Base-by-base conservation (phyloP, 2,888 invertebrate genomes). In the Chirona hameri region DNA sequence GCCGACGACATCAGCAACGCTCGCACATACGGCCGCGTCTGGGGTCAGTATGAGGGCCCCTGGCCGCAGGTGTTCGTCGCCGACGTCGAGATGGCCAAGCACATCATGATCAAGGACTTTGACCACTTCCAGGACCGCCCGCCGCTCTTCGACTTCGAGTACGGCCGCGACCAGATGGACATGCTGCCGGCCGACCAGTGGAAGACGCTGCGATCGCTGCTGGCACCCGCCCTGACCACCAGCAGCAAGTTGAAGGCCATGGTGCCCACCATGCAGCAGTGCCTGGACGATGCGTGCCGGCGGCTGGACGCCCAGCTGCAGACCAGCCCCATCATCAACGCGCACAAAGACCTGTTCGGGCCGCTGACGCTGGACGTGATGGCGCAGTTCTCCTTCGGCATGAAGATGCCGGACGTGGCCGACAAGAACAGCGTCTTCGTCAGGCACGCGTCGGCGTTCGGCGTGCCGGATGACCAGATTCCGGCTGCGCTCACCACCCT, bases 361-460 rank as follows among this genome's bases (percentile, higher is more conserved):
- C 31, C 72, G 31, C 31, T 72, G 18, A 21, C n/a, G 39, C 31
- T 72, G 5, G 72, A 72, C 39, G 39, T 39, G 3, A 72, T 39
- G 29, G 69, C 72, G 0, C 72, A 72, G 72, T 72, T 72, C 39
- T 69, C 69, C 10, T 69, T 69, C 69, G 29, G 69, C 69, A 69
- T 69, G 69, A 69, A 69, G 29, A 31, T 39, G 24, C 21, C 72
- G 21, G 39, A 39, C 39, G n/a, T 72, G 29, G 72, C 29, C 72
- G 39, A 72, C 39, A 24, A 29, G 18, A 39, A 39, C 18, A 39
- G 39, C 39, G 12, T 10, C 14, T 72, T 72, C 72, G 72, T 72
- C 15, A 72, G 39, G 72, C 52, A 52, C 52, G 52, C 52, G 24
- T 60, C 60, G 24, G 60, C 60, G 21, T 60, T 60, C 60, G 24